Conservation (phyloP, 2,113 vertebrate species). For the Sprattus sprattus region DNA sequence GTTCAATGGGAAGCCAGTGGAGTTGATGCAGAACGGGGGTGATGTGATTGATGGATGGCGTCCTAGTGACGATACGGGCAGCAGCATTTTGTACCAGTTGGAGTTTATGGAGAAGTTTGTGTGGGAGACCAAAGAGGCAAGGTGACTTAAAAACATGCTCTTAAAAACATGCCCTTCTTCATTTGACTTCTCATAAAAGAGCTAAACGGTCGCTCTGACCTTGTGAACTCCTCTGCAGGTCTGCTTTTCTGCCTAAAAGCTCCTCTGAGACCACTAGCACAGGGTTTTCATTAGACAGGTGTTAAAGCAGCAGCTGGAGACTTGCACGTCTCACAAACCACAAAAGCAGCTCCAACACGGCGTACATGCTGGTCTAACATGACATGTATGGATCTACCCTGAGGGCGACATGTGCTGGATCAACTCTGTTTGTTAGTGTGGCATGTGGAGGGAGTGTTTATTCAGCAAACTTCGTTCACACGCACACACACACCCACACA, state of each 20-base stretch:
- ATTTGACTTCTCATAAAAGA: background rate
- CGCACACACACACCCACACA: background rate
- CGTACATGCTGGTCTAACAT: background rate
- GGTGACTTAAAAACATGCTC: background rate
- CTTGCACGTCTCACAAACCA: background rate
- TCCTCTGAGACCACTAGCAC: background rate
- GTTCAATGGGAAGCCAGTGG: no score
- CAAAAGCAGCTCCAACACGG: background rate
- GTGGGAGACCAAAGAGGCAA: no score
- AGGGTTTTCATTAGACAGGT: background rate
- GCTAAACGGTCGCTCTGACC: background rate
- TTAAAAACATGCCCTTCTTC: background rate
- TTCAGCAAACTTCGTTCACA: background rate
- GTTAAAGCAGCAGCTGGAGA: background rate
- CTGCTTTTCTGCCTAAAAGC: background rate
- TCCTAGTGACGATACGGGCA: no score
- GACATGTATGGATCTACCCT: background rate
- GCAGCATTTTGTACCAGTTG: no score
- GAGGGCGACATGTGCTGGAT: background rate
- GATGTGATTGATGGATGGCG: no score
- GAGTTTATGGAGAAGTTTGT: no score
- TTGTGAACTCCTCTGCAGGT: background rate
- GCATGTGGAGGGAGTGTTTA: background rate
- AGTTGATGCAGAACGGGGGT: no score
- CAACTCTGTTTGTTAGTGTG: background rate